Conservation (phyloP, 2,113 vertebrate genomes). For the Osmerus mordax region DNA sequence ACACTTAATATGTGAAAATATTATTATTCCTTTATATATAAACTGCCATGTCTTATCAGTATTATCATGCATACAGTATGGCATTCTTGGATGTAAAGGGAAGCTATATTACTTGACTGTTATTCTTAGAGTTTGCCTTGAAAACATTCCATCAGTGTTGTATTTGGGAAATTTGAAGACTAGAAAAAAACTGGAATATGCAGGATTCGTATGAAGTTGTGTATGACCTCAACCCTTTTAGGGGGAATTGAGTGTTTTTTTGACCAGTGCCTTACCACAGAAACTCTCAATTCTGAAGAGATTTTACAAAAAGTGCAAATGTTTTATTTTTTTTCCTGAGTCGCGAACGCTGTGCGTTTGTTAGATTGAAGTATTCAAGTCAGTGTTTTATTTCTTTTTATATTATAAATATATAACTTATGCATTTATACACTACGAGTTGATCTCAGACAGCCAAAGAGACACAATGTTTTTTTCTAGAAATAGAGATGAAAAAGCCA, state of each 20-base stretch:
- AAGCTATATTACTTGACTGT: conserved; percentile 39
- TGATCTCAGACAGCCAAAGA: conserved; percentile 92
- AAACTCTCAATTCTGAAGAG: conserved; percentile 53
- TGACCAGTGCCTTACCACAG: conserved; percentile 57
- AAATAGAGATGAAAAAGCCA: conserved; percentile 63
- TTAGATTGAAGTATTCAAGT: conserved; percentile 85
- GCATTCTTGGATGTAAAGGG: conserved; percentile 62
- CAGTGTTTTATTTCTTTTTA: conserved; percentile 83
- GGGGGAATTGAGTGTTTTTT: conserved; percentile 47
- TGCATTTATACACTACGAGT: conserved; percentile 97
- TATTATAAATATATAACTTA: conserved; percentile 95
- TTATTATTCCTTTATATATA: conserved; percentile 57
- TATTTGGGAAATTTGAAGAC: conserved; percentile 55
- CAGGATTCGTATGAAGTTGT: conserved; percentile 71
- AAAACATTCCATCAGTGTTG: conserved; percentile 67
- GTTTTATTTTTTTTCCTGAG: conserved; percentile 71
- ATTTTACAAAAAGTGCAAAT: conserved; percentile 59
- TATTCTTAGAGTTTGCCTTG: conserved; percentile 33
- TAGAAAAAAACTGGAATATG: conserved; percentile 78
- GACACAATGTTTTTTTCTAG: conserved; percentile 52
- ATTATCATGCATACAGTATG: conserved; percentile 56
- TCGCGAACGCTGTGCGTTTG: conserved; percentile 94
- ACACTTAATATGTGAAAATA: conserved; percentile 39
- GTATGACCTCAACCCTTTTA: conserved; percentile 68
- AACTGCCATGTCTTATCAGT: conserved; percentile 60